Conservation (phyloP, 2,888 invertebrate species). For the Julus scandinavius region DNA sequence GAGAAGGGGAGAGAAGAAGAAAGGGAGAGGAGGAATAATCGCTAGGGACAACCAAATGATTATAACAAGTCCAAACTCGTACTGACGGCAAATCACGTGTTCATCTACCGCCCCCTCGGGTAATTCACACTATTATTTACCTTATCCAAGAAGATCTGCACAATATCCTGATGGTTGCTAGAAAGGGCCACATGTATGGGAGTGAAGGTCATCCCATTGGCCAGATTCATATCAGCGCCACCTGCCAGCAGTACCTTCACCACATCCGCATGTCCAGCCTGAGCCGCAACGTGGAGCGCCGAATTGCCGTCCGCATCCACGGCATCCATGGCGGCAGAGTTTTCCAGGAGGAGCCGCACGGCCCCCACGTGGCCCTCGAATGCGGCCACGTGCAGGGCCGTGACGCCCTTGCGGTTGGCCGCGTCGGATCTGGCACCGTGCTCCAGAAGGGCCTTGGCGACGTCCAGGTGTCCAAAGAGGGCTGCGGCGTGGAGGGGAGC, state of each 20-base stretch:
- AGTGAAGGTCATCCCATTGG: neutral
- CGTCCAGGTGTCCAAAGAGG: neutral
- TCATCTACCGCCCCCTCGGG: too few species aligned
- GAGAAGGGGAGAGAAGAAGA: too few species aligned
- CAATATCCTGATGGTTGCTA: constrained; percentile 51
- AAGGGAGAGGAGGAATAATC: too few species aligned
- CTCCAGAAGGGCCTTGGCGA: neutral
- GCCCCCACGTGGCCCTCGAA: neutral
- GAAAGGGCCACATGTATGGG: constrained; percentile 74
- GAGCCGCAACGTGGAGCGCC: constrained; percentile 69
- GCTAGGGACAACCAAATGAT: too few species aligned
- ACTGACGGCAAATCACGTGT: too few species aligned
- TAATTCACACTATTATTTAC: neutral
- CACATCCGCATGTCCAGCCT: neutral
- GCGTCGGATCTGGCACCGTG: neutral
- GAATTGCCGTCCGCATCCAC: neutral
- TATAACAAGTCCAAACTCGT: too few species aligned
- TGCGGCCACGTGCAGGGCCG: neutral
- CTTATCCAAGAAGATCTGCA: constrained; percentile 38
- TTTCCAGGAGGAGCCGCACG: neutral
- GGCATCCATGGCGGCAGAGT: constrained; percentile 75
- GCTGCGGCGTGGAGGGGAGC: constrained; percentile 35
- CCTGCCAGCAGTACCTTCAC: constrained; percentile 68
- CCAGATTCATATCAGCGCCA: constrained; percentile 73
- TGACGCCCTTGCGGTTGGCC: neutral